These are phyloP conservation scores for Proales similis DNA, from an alignment of 1,140 invertebrate genomes.

Conservation along the genomic window DNA sequence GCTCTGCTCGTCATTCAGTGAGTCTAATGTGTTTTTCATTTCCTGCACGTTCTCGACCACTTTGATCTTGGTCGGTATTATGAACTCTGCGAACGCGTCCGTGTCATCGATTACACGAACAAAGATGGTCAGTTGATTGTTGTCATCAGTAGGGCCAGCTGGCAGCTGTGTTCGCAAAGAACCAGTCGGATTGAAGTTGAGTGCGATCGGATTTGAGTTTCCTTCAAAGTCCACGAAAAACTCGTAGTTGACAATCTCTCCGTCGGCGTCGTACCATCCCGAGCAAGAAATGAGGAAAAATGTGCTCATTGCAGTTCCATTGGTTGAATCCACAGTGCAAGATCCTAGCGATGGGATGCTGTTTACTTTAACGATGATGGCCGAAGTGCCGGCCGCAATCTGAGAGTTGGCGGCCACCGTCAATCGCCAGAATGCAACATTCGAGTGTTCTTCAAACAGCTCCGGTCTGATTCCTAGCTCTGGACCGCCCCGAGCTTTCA, in stretches of 20 bases:
- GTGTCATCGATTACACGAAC: conserved; percentile 19
- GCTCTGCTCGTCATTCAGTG: no score
- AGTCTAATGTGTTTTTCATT: no score
- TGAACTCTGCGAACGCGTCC: conserved; percentile 10
- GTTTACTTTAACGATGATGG: no score
- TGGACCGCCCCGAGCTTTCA: no score
- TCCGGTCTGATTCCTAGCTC: no score
- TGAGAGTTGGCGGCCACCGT: no score
- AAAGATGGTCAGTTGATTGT: neutral
- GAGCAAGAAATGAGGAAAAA: conserved; percentile 1
- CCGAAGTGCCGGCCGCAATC: no score
- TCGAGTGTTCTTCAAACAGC: no score
- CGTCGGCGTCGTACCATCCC: conserved; percentile 5
- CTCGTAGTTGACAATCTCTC: conserved; percentile 24
- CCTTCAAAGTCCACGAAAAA: neutral
- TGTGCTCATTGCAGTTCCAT: neutral
- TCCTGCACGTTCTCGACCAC: no score
- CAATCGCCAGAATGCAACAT: no score
- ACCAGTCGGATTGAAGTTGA: neutral
- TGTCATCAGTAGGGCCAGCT: neutral
- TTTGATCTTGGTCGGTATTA: no score
- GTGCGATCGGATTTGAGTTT: conserved; percentile 10
- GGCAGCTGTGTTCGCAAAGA: neutral
- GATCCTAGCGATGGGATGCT: conserved; percentile 11
- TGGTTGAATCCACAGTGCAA: neutral